Evolutionary conservation across 2,113 vertebrate genomes (phyloP), one percentile per base, ranked within the genome.

Genomic region (Morone saxatilis): DNA sequence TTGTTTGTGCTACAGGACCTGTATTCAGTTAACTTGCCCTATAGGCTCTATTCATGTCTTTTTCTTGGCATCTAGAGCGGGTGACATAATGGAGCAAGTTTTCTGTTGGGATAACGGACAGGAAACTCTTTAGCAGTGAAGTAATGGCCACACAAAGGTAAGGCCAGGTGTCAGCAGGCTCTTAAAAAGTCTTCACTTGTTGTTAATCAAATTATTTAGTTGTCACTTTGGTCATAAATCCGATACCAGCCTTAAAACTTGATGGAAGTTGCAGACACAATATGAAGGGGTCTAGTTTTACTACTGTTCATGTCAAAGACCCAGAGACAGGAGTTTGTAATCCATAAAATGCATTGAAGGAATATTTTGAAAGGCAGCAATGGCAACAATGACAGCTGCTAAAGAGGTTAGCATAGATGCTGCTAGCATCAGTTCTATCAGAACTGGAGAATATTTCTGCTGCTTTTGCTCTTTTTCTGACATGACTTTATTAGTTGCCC

Each of bases 121-220:
- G 85, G 82, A 85, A 81, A 76, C 53, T 68, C 65, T 41, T 56
- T 14, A 31, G 57, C 69, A 75, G 38, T 87, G 87, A 85, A 84
- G 77, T 81, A 71, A 81, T 78, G 60, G 72, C 22, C 38, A 9
- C 47, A 43, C n/a, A 66, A 71, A 87, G 47, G 76, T 51, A 51
- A 50, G 22, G 48, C 50, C 31, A 76, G 72, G 69, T 87, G 59
- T 91, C 53, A 51, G 40, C 66, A 25, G 61, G 43, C 41, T 17
- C 48, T 25, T 79, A 5, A 43, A 71, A 43, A 17, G n/a, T 65
- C 59, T 43, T 50, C 63, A 78, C 47, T 43, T 79, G 60, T 78
- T 81, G 63, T 56, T 71, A 71, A 79, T 68, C 48, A 56, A 54
- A 59, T 81, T 72, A 82, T 78, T 9, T 2, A 11, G 45, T 7